Conservation (phyloP, 30 jellyfish, hydroid and myxozoan genomes). For the Aurelia sp. region DNA sequence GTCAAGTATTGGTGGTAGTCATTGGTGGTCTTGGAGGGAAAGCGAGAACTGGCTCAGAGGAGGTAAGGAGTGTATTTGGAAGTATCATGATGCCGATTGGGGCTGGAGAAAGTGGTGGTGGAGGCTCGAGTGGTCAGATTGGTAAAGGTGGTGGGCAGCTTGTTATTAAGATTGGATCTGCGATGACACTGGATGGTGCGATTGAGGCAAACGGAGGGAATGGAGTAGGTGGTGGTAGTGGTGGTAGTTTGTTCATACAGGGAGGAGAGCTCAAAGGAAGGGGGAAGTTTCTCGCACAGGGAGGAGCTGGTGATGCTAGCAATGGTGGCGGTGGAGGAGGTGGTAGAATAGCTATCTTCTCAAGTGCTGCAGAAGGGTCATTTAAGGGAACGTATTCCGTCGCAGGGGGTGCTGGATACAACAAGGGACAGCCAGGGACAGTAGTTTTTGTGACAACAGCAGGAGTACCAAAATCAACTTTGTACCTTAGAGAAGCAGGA, state of each 20-base stretch:
- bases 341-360: slow-evolving; percentile 45
- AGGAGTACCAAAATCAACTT: slow-evolving; percentile 4
- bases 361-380: background rate
- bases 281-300: slow-evolving; percentile 41
- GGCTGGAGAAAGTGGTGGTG: slow-evolving; percentile 60
- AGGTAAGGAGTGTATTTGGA: slow-evolving; percentile 23
- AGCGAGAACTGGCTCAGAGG: background rate
- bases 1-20: slow-evolving; percentile 42
- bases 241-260: slow-evolving; percentile 50
- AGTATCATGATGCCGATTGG: slow-evolving; percentile 28
- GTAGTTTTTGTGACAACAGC: slow-evolving; percentile 34
- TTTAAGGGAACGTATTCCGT: slow-evolving; percentile 59
- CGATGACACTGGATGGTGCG: slow-evolving; percentile 43
- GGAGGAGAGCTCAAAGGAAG: slow-evolving; percentile 49
- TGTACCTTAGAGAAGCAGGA: slow-evolving; percentile 50
- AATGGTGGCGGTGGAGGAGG: slow-evolving; percentile 82
- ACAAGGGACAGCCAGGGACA: slow-evolving; percentile 63
- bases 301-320: slow-evolving; percentile 50
- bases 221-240: slow-evolving; percentile 73
- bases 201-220: slow-evolving; percentile 51
- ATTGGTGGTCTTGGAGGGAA: slow-evolving; percentile 65
- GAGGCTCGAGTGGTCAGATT: slow-evolving; percentile 39
- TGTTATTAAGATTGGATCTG: slow-evolving; percentile 1
- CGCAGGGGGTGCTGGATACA: slow-evolving; percentile 46
- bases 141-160: slow-evolving; percentile 64